These are phyloP conservation scores for Pachypeltis micranthus DNA, from an alignment of 1,140 invertebrate species.

Conservation along the genomic window DNA sequence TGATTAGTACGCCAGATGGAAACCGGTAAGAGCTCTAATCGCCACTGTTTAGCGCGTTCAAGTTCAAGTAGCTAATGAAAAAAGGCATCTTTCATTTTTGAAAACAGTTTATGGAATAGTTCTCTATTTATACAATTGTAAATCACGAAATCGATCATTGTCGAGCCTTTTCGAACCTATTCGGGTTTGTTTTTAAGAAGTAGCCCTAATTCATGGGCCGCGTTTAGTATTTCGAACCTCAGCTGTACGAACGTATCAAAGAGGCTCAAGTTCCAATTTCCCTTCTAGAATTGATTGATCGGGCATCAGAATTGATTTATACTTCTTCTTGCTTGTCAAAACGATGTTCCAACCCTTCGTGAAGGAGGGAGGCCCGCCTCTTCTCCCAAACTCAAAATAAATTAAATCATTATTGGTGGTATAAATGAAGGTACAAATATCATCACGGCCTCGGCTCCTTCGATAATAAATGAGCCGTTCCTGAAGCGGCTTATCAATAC, in stretches of 20 bases:
- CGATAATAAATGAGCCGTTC: background rate
- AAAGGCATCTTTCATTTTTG: too few species aligned
- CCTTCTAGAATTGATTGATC: background rate
- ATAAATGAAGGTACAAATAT: slow-evolving; percentile 6
- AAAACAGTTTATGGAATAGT: too few species aligned
- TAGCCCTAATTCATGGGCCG: background rate
- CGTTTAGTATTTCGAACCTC: background rate
- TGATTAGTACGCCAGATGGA: too few species aligned
- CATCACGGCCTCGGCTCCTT: background rate
- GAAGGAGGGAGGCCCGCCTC: background rate
- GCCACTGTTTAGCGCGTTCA: too few species aligned
- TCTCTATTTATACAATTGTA: too few species aligned
- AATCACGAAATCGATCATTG: too few species aligned
- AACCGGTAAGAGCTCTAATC: too few species aligned
- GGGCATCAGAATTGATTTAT: background rate
- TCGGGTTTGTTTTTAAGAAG: too few species aligned
- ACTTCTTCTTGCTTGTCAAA: background rate
- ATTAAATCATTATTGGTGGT: slow-evolving; percentile 8
- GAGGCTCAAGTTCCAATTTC: background rate
- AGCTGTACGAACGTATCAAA: background rate
- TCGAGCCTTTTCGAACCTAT: too few species aligned
- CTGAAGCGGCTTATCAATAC: background rate
- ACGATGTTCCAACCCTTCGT: background rate
- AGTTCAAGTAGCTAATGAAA: too few species aligned
- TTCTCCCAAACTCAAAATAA: background rate